These are phyloP conservation scores for Miichthys miiuy DNA, from an alignment of 2,797 vertebrate species.

Conservation along the genomic window DNA sequence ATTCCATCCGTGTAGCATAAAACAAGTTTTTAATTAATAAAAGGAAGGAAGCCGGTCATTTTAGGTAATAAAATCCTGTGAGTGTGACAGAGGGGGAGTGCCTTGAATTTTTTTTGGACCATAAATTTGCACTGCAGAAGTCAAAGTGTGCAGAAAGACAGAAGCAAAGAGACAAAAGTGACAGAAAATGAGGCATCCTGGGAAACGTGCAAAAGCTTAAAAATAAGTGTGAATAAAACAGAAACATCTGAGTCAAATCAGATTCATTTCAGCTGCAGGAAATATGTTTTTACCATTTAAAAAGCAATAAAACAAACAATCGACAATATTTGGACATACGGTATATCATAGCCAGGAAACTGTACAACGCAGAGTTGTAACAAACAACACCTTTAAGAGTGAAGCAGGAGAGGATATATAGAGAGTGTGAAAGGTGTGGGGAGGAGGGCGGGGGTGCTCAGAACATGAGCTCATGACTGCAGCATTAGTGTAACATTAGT, in stretches of 20 bases:
- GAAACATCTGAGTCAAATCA: background rate
- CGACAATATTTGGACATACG: slow-evolving; percentile 11
- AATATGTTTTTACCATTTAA: slow-evolving; percentile 3
- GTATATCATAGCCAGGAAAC: slow-evolving; percentile 21
- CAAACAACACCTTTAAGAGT: slow-evolving; percentile 53
- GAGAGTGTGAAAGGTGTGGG: slow-evolving; percentile 40
- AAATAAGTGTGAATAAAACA: background rate
- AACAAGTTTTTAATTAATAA: slow-evolving; percentile 53
- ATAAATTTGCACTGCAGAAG: slow-evolving; percentile 21
- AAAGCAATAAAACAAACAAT: slow-evolving; percentile 38
- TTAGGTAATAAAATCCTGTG: slow-evolving; percentile 43
- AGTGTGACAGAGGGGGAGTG: slow-evolving; percentile 48
- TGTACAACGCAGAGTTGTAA: slow-evolving; percentile 22
- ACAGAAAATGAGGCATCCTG: background rate
- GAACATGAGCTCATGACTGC: slow-evolving; percentile 77
- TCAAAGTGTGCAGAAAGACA: background rate
- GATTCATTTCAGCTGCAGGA: background rate
- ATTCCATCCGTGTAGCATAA: slow-evolving; percentile 45
- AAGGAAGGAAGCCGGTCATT: slow-evolving; percentile 56
- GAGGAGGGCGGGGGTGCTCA: slow-evolving; percentile 18
- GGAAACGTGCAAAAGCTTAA: background rate
- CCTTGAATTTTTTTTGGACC: slow-evolving; percentile 29
- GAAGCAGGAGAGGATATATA: slow-evolving; percentile 46
- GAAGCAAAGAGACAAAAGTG: slow-evolving; percentile 16
- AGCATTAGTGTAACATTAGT: slow-evolving; percentile 72